Conservation (phyloP, 1,140 invertebrate species). For the Scaptomyza pallida region DNA sequence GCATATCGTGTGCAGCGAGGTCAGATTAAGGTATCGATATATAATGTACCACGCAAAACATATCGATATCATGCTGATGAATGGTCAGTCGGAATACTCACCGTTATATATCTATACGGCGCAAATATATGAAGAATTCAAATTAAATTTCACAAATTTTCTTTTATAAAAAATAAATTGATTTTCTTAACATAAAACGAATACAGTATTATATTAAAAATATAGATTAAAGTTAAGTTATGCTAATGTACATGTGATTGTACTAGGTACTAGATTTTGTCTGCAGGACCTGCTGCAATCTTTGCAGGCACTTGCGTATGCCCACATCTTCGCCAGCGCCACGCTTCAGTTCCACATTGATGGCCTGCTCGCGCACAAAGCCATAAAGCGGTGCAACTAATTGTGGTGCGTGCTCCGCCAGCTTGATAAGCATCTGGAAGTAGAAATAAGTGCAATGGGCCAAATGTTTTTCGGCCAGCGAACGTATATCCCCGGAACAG, state of each 20-base stretch:
- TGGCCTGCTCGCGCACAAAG: constrained; percentile 56
- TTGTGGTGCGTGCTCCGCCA: constrained; percentile 50
- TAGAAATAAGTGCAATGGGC: constrained; percentile 81
- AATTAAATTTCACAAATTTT: no score
- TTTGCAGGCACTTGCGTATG: constrained; percentile 71
- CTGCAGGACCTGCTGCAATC: constrained; percentile 51
- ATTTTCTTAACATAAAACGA: no score
- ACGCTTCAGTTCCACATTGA: constrained; percentile 73
- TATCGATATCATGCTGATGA: neutral
- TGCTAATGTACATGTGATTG: neutral
- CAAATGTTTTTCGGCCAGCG: constrained; percentile 73
- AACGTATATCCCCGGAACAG: constrained; percentile 51
- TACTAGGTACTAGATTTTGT: neutral
- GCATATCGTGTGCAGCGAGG: neutral
- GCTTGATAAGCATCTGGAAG: constrained; percentile 77
- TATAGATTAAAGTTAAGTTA: no score
- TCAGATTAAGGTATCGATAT: neutral
- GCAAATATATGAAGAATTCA: no score
- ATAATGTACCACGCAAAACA: neutral
- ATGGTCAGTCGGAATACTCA: neutral
- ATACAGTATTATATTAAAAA: no score
- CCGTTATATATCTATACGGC: no score
- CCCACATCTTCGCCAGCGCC: constrained; percentile 80
- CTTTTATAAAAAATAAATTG: no score
- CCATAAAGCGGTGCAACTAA: constrained; percentile 44